phyloP scores from a whole-genome alignment of 1,140 invertebrate genomes.

The Pachypsylla venusta region DNA sequence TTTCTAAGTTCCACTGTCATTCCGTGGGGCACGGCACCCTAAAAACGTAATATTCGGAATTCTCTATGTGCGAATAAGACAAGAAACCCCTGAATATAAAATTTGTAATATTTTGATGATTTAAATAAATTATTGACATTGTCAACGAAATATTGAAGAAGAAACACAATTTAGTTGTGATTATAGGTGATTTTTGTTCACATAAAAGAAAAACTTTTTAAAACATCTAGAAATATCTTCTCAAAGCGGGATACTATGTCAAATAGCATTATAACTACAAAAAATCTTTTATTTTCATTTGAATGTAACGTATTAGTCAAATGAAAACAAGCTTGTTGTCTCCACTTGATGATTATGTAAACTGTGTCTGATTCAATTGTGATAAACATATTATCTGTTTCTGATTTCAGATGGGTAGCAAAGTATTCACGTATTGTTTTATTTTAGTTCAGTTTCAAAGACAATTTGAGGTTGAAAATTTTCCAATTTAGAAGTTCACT shows the following conservation, averaged over 20 bases:
- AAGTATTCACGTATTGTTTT: slow-evolving; percentile 1
- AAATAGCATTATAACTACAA: neutral
- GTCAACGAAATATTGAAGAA: no score
- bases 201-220: neutral
- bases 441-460: slow-evolving; percentile 5
- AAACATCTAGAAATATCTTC: neutral
- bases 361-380: neutral
- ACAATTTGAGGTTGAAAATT: neutral
- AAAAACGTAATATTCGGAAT: no score
- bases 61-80: no score
- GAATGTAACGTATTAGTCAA: neutral
- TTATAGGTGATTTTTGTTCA: no score
- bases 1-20: no score
- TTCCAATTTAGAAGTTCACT: neutral
- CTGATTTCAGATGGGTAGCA: neutral
- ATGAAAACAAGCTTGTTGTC: no score
- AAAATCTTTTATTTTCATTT: neutral
- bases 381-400: neutral
- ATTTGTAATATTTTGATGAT: no score
- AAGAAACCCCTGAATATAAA: no score
- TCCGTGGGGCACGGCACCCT: no score
- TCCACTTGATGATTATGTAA: neutral
- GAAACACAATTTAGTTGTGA: no score
- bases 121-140: no score
- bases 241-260: neutral